Conservation (phyloP, 2,888 invertebrate genomes). For the Caenorhabditis panamensis region DNA sequence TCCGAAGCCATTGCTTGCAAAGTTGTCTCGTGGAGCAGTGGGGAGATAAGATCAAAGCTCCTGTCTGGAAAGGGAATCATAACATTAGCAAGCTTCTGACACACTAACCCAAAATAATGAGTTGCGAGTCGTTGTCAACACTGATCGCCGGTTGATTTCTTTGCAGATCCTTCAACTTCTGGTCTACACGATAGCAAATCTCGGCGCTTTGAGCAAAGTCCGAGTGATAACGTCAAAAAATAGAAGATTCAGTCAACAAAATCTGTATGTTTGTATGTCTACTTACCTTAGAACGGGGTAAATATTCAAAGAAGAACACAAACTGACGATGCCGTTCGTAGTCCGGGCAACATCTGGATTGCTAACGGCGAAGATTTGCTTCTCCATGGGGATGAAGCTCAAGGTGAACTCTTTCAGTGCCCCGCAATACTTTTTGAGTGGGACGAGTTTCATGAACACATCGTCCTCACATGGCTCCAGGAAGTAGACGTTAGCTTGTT, state of each 20-base stretch:
- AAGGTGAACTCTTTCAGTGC: conserved; percentile 40
- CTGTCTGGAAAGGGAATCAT: conserved; percentile 55
- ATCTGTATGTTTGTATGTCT: not conserved
- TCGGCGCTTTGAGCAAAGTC: conserved; percentile 43
- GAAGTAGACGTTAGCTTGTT: conserved; percentile 32
- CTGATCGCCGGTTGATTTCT: not conserved
- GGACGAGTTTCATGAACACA: conserved; percentile 20
- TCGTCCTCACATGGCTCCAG: conserved; percentile 23
- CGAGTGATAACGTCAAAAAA: conserved; percentile 26
- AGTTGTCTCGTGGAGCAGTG: conserved; percentile 42
- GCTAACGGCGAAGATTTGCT: conserved; percentile 34
- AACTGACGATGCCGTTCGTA: conserved; percentile 23
- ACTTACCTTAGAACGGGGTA: conserved; percentile 33
- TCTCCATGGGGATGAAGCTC: conserved; percentile 24
- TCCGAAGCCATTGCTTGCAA: conserved; percentile 44
- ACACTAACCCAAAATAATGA: conserved; percentile 38
- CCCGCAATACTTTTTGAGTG: conserved; percentile 8
- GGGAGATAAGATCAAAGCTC: conserved; percentile 45
- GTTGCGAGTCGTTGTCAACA: conserved; percentile 31
- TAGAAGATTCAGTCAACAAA: not conserved
- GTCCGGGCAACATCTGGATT: conserved; percentile 4
- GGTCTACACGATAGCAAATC: conserved; percentile 47
- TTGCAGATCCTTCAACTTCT: conserved; percentile 37
- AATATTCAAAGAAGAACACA: conserved; percentile 23
- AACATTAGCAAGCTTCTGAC: not conserved